These are phyloP conservation scores for Ectropis crepuscularia DNA, from an alignment of 2,888 invertebrate species.

Conservation along the genomic window DNA sequence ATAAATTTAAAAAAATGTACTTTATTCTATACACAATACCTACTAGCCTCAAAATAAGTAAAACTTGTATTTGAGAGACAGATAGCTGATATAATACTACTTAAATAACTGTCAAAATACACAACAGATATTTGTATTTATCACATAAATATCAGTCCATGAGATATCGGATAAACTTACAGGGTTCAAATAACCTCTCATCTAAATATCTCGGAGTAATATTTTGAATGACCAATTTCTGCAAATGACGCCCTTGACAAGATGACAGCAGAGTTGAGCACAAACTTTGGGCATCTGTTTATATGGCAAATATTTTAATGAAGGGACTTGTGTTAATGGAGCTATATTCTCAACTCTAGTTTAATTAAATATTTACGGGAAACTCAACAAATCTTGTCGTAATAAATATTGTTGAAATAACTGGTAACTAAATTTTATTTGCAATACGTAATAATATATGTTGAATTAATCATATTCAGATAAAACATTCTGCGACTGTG, in stretches of 20 bases:
- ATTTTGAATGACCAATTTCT: slow-evolving; percentile 25
- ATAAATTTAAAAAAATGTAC: no score
- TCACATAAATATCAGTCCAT: no score
- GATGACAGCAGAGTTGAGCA: slow-evolving; percentile 19
- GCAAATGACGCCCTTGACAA: slow-evolving; percentile 19
- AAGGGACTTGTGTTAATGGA: slow-evolving; percentile 27
- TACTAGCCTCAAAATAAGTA: no score
- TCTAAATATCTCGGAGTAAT: background rate
- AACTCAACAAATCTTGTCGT: background rate
- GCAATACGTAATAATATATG: no score
- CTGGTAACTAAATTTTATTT: background rate
- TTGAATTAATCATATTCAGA: no score
- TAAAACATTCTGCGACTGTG: no score
- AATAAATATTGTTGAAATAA: background rate
- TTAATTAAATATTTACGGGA: slow-evolving; percentile 9
- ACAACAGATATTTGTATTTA: no score
- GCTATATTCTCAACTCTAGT: slow-evolving; percentile 17
- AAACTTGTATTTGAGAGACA: no score
- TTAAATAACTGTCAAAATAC: no score
- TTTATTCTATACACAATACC: no score
- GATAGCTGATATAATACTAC: no score
- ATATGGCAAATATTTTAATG: slow-evolving; percentile 29
- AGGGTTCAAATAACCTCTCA: background rate
- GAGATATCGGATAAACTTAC: no score
- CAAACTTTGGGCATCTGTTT: slow-evolving; percentile 19